Percentiles rank a stretch among this genome's conserved stretches.
Evolutionary conservation across 2,888 invertebrate species (phyloP).

Genomic region (Trichopoda pennipes): DNA sequence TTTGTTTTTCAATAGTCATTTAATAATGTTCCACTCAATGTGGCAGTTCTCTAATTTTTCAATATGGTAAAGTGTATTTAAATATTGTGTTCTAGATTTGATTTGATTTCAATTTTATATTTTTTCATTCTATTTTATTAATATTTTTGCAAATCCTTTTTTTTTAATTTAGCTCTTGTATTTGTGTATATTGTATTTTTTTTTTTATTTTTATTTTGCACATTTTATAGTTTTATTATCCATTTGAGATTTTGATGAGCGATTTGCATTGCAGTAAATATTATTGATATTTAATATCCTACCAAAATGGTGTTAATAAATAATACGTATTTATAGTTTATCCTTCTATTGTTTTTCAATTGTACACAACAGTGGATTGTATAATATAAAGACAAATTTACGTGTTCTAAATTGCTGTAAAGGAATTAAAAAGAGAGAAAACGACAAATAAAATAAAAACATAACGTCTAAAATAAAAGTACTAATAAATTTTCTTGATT

Average conservation of each 20-base stretch:
- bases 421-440: no score
- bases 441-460: no score
- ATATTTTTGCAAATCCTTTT: constrained; percentile 52
- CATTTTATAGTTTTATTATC: constrained; percentile 60
- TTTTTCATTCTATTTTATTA: constrained; percentile 22
- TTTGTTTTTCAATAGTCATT: constrained; percentile 38
- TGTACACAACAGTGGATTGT: constrained; percentile 38
- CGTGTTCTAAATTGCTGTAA: no score
- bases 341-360: background rate
- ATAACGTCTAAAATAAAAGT: no score
- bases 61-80: constrained; percentile 34
- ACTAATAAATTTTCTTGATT: no score
- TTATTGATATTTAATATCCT: constrained; percentile 66
- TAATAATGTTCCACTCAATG: constrained; percentile 6
- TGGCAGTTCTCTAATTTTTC: constrained; percentile 19
- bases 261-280: constrained; percentile 60
- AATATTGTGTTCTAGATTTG: constrained; percentile 47
- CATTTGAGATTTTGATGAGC: constrained; percentile 64
- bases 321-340: constrained; percentile 29
- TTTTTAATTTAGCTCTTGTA: constrained; percentile 34
- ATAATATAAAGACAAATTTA: background rate
- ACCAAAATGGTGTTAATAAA: constrained; percentile 63
- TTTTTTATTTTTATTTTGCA: constrained; percentile 34
- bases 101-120: constrained; percentile 37
- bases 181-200: background rate